Conservation (phyloP, 2,797 vertebrate genomes). For the Leptatherina wallacei region DNA sequence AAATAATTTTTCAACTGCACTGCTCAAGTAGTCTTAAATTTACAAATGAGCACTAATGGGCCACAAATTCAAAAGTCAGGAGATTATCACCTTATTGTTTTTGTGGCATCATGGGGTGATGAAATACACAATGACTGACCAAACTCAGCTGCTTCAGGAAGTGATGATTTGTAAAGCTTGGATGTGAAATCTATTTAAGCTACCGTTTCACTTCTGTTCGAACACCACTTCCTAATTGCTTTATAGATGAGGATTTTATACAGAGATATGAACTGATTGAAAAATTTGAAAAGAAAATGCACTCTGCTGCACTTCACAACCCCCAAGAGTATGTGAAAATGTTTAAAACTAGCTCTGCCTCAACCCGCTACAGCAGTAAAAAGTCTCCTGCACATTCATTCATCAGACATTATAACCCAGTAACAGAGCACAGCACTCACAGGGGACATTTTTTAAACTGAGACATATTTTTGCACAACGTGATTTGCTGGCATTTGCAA, state of each 20-base stretch:
- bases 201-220: neutral
- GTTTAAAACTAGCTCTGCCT: neutral
- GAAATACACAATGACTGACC: neutral
- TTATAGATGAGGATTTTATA: neutral
- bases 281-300: neutral
- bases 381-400: conserved; percentile 7
- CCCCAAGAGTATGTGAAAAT: conserved; percentile 1
- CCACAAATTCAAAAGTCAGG: conserved; percentile 53
- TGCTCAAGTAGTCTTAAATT: conserved; percentile 39
- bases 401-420: conserved; percentile 7
- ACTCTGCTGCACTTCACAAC: neutral
- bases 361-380: conserved; percentile 9
- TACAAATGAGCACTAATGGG: conserved; percentile 42
- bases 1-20: conserved; percentile 46
- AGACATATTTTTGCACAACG: neutral
- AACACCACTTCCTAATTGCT: neutral
- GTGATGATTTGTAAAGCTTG: neutral
- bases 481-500: conserved; percentile 2
- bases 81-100: conserved; percentile 31
- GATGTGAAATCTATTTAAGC: neutral
- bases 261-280: neutral
- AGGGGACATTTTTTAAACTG: neutral
- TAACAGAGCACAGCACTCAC: conserved; percentile 14
- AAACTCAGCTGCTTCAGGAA: neutral
- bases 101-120: neutral